Conservation (phyloP, 1,140 invertebrate genomes). For the Caenorhabditis brenneri region DNA sequence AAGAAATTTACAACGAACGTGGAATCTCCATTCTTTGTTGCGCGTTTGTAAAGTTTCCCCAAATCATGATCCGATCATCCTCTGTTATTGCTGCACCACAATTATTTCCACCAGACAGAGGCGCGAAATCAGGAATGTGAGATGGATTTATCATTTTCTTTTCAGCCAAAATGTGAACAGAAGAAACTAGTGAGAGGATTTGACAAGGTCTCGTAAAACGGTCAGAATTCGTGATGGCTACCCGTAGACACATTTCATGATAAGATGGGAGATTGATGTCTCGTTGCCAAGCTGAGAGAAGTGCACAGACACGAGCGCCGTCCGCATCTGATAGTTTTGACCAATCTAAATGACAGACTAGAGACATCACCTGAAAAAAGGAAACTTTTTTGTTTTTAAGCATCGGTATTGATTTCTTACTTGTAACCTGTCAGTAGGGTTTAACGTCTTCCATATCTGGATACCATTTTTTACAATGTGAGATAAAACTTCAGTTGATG, state of each 20-base stretch:
- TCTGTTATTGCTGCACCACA: conserved; percentile 56
- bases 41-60: conserved; percentile 64
- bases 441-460: neutral
- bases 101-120: conserved; percentile 58
- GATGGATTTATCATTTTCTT: neutral
- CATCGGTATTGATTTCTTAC: neutral
- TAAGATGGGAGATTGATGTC: neutral
- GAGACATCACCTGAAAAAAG: conserved; percentile 38
- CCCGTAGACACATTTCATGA: conserved; percentile 44
- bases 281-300: conserved; percentile 27
- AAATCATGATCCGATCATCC: conserved; percentile 55
- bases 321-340: neutral
- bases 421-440: conserved; percentile 7
- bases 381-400: neutral
- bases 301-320: neutral
- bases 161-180: conserved; percentile 34
- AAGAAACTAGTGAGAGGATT: conserved; percentile 9
- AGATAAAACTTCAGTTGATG: neutral
- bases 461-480: conserved; percentile 37
- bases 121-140: neutral
- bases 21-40: conserved; percentile 44
- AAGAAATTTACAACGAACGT: neutral
- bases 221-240: conserved; percentile 25
- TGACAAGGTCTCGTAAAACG: conserved; percentile 38
- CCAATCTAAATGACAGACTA: conserved; percentile 45